Conservation (phyloP, 2,797 vertebrate species). For the Otolemur crassicaudatus region DNA sequence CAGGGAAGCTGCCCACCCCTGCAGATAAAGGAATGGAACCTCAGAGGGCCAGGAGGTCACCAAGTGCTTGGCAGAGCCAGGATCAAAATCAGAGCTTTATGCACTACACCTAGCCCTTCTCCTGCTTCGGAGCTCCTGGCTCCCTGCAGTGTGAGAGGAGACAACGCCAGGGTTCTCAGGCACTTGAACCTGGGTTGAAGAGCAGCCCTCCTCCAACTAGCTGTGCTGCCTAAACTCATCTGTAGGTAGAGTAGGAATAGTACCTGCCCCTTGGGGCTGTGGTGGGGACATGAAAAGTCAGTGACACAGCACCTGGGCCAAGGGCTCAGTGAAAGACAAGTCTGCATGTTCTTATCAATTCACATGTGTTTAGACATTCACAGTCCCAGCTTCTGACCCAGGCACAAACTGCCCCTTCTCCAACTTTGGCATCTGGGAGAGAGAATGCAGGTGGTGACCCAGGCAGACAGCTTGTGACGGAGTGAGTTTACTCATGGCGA, state of each 20-base stretch:
- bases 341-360: neutral
- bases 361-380: rapidly evolving
- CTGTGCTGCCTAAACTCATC: neutral
- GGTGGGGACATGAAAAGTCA: rapidly evolving
- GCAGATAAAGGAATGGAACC: neutral
- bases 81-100: neutral
- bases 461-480: neutral
- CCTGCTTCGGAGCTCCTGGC: neutral
- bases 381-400: neutral
- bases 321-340: neutral
- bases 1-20: neutral
- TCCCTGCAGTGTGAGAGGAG: neutral
- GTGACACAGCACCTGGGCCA: neutral
- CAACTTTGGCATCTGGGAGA: neutral
- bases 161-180: neutral
- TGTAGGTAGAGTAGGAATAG: neutral
- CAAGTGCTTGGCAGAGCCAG: neutral
- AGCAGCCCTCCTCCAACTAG: neutral
- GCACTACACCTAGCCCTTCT: neutral
- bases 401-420: neutral
- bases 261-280: rapidly evolving
- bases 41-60: neutral
- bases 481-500: neutral
- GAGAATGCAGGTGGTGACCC: neutral
- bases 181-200: no score